Evolutionary conservation across 1,140 invertebrate species (phyloP).

Genomic region (Pseudomyrmex concolor): DNA sequence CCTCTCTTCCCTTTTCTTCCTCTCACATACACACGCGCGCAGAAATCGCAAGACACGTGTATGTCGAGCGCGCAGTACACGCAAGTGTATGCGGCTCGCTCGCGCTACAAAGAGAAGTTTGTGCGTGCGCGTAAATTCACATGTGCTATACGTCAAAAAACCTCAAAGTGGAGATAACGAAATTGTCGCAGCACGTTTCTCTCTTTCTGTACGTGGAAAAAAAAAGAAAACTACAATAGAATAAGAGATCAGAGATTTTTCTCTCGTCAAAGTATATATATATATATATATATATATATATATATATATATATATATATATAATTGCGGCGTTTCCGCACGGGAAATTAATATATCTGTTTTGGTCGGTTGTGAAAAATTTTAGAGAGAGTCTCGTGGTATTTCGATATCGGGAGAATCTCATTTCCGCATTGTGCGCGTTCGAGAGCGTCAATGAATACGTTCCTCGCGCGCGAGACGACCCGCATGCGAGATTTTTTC

Average conservation of each 20-base stretch:
- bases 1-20: too few species aligned
- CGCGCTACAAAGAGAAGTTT: conserved; percentile 27
- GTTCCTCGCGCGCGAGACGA: conserved; percentile 17
- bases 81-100: not conserved
- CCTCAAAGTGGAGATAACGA: not conserved
- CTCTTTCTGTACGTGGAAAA: not conserved
- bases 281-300: too few species aligned
- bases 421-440: conserved; percentile 7
- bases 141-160: too few species aligned
- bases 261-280: too few species aligned
- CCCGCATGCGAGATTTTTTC: conserved; percentile 39
- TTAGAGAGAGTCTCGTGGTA: not conserved
- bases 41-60: conserved; percentile 13
- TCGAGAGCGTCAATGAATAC: conserved; percentile 9
- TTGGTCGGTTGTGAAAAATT: not conserved
- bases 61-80: conserved; percentile 1
- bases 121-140: not conserved
- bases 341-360: not conserved
- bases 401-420: not conserved
- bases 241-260: not conserved
- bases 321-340: not conserved
- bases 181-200: not conserved
- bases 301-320: too few species aligned
- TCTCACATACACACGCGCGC: conserved; percentile 15
- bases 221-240: too few species aligned